Evolutionary conservation across 2,797 vertebrate genomes (phyloP), one percentile per base, ranked within the genome.

Genomic region (Tapera naevia): DNA sequence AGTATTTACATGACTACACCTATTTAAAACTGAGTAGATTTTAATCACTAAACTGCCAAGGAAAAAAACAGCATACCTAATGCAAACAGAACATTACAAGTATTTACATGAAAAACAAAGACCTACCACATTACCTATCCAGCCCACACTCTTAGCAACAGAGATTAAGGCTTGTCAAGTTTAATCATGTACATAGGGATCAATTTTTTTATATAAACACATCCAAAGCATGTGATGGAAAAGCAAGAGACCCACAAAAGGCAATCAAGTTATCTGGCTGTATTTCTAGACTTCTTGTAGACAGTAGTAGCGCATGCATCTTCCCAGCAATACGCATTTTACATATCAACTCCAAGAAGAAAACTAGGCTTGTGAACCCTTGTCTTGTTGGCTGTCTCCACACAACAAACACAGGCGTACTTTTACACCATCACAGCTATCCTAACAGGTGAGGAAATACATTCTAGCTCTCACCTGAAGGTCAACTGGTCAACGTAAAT

Each of bases 21-120:
- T 95, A 75, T 74, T 85, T 83, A 94, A 95, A 90, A 91, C 60
- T 9, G 61, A 91, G 54, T 35, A 83, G 96, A 78, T 95, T 82
- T 80, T 91, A 72, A 95, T 86, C 70, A 58, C 21, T 58, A 61
- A 82, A 65, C n/a, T 64, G 60, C 70, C 35, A 88, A 65, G 87
- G 88, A 76, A 85, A 83, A 79, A 48, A 0, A 2, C 8, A n/a
- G 50, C 51, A 70, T 75, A 45, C 15, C 80, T 86, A 80, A 65
- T 17, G n/a, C 72, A 78, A 88, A 82, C 50, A 89, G 57, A 82
- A 74, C 37, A 65, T 54, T 67, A 50, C 79, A 95, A 93, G 87
- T 79, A 94, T 75, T 92, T 81, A 88, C 85, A 83, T 7, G 75
- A 94, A 95, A 94, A 93, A 92, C 43, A 83, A 86, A 94, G 86